phyloP scores from a whole-genome alignment of 1,140 invertebrate species.

The Drosophila malerkotliana region DNA sequence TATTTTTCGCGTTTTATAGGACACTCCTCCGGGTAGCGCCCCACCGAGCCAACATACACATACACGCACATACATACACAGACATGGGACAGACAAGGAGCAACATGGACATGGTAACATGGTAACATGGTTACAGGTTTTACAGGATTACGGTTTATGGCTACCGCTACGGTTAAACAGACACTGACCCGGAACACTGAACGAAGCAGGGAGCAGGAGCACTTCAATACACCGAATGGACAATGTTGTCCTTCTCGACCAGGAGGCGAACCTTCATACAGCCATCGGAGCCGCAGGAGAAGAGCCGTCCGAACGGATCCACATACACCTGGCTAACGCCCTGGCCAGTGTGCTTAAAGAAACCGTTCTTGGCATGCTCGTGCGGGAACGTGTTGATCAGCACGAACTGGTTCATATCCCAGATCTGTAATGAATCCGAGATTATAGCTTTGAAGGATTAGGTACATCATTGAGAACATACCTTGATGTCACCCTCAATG shows the following conservation, averaged over 20 bases:
- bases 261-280: slow-evolving; percentile 98
- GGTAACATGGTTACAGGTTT: too few relatives aligned
- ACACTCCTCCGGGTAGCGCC: slow-evolving; percentile 14
- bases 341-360: slow-evolving; percentile 98
- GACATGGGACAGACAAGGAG: slow-evolving; percentile 8
- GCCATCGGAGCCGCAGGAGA: slow-evolving; percentile 99
- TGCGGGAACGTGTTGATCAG: slow-evolving; percentile 94
- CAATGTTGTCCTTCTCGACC: slow-evolving; percentile 85
- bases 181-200: neutral
- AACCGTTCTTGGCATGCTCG: slow-evolving; percentile 96
- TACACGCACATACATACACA: slow-evolving; percentile 9
- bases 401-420: slow-evolving; percentile 94
- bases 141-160: neutral
- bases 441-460: neutral
- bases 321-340: slow-evolving; percentile 98
- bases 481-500: slow-evolving; percentile 99
- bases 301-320: slow-evolving; percentile 93
- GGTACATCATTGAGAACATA: slow-evolving; percentile 79
- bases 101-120: slow-evolving; percentile 6
- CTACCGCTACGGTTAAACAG: neutral
- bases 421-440: slow-evolving; percentile 88
- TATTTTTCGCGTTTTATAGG: slow-evolving; percentile 4
- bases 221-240: slow-evolving; percentile 76
- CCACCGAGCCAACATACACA: slow-evolving; percentile 10
- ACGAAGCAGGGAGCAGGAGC: neutral